Percentiles rank a stretch among this genome's conserved stretches.
Conservation (phyloP, 2,797 vertebrate genomes). For the Eidolon dupreanum region DNA sequence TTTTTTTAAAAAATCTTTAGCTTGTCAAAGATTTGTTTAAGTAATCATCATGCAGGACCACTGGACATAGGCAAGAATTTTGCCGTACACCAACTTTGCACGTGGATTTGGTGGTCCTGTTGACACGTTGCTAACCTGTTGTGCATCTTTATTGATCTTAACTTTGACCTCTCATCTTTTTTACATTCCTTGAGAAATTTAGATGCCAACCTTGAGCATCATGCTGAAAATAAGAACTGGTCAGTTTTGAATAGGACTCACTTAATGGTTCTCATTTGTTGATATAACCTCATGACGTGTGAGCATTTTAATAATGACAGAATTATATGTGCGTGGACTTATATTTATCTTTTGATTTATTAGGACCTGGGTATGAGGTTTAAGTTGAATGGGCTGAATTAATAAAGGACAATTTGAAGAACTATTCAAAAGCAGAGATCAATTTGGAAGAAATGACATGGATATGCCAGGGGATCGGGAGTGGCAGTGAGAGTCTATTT, state of each 20-base stretch:
- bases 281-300: not conserved
- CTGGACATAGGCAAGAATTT: not conserved
- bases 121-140: not conserved
- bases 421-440: not conserved
- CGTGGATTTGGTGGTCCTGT: not conserved
- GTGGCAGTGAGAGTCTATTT: not conserved
- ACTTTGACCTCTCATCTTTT: not conserved
- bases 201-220: not conserved
- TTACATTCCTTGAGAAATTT: not conserved
- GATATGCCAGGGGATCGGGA: not conserved
- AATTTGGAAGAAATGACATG: not conserved
- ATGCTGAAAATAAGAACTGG: not conserved
- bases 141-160: not conserved
- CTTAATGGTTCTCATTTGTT: not conserved
- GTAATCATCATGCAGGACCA: not conserved
- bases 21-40: not conserved
- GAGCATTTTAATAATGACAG: slow-evolving; percentile 14
- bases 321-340: not conserved
- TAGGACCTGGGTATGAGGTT: not conserved
- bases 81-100: not conserved
- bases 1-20: not conserved
- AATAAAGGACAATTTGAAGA: not conserved
- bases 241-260: not conserved
- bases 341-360: slow-evolving; percentile 40
- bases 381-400: not conserved